A percentile compares a stretch with the other conserved stretches of the same genome.
These are phyloP conservation scores for Brachystomella parvula DNA, from an alignment of 1,140 invertebrate species.

Conservation along the genomic window DNA sequence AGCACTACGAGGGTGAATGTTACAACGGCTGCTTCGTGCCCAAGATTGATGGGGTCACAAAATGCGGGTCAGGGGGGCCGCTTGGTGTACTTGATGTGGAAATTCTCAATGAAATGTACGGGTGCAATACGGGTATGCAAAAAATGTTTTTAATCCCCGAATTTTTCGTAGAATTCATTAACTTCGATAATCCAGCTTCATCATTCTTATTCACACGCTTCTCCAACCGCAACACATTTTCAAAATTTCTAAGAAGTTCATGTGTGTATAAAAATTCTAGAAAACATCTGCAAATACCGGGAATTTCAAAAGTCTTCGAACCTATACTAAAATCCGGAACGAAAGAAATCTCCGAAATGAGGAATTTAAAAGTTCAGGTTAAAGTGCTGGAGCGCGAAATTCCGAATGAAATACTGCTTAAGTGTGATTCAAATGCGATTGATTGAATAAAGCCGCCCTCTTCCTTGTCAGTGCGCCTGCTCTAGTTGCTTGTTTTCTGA, in stretches of 20 bases:
- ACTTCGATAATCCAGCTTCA: background rate
- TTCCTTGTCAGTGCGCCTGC: too few species aligned
- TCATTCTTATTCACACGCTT: background rate
- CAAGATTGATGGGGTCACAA: slow-evolving; percentile 28
- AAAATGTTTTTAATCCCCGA: background rate
- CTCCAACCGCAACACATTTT: background rate
- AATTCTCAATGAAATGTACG: slow-evolving; percentile 33
- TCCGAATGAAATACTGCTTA: too few species aligned
- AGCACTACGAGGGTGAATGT: slow-evolving; percentile 37
- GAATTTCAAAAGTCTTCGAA: too few species aligned
- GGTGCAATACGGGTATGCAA: slow-evolving; percentile 14
- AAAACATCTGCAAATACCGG: too few species aligned
- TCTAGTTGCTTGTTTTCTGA: too few species aligned
- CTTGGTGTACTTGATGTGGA: slow-evolving; percentile 33
- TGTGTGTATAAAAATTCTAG: background rate
- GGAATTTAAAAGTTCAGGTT: too few species aligned
- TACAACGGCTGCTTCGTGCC: slow-evolving; percentile 35
- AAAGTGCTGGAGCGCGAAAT: too few species aligned
- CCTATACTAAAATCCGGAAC: too few species aligned
- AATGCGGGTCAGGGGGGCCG: slow-evolving; percentile 34
- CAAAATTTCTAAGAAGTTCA: background rate
- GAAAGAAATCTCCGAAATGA: too few species aligned
- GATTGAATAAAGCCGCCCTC: too few species aligned
- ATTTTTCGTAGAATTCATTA: too few species aligned
- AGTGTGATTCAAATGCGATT: too few species aligned